Conservation (phyloP, 2,113 vertebrate species). For the Paralichthys olivaceus region DNA sequence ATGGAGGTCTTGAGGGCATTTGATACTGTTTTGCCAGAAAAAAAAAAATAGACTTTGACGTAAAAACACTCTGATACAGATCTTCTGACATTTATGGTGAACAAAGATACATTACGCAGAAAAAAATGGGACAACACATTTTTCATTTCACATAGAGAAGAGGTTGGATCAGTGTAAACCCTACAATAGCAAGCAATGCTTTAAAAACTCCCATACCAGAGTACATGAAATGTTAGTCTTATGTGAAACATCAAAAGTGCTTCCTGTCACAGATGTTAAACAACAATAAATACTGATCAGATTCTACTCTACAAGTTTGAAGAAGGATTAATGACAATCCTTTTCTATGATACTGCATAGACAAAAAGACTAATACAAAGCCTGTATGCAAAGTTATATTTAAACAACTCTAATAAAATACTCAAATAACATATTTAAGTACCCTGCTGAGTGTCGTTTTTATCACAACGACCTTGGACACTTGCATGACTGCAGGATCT, state of each 20-base stretch:
- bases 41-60: background rate
- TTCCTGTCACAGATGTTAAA: conserved; percentile 11
- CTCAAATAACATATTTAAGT: conserved; percentile 18
- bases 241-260: conserved; percentile 29
- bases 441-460: background rate
- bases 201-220: conserved; percentile 1
- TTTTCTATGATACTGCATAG: conserved; percentile 7
- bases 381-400: conserved; percentile 33
- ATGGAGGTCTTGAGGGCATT: too few species aligned
- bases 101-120: background rate
- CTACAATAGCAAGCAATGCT: background rate
- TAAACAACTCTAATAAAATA: conserved; percentile 53
- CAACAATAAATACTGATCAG: conserved; percentile 59
- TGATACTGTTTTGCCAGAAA: background rate
- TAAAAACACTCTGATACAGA: background rate
- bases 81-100: background rate
- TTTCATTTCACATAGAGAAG: too few species aligned
- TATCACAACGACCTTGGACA: background rate
- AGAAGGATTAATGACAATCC: background rate
- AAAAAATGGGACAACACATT: too few species aligned
- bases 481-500: conserved; percentile 18
- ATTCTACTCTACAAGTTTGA: background rate
- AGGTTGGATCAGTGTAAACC: background rate
- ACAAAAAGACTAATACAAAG: conserved; percentile 7
- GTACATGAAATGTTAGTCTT: conserved; percentile 12